Percentiles rank a stretch among this genome's conserved stretches.
phyloP scores from a whole-genome alignment of 2,797 vertebrate species.

The Periophthalmus magnuspinnatus region DNA sequence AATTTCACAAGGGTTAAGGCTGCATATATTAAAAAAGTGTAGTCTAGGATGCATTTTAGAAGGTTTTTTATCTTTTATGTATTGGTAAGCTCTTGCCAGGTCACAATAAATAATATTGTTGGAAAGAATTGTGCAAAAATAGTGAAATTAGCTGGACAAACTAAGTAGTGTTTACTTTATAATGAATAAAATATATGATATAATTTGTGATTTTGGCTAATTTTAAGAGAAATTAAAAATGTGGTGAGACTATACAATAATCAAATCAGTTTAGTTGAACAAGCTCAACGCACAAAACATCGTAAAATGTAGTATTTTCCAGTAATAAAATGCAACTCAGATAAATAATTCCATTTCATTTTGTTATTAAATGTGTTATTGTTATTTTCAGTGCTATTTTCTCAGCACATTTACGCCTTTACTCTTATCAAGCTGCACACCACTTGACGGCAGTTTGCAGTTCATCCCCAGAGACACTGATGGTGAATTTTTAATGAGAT shows the following conservation, averaged over 20 bases:
- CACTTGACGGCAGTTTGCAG: conserved; percentile 41
- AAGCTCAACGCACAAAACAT: background rate
- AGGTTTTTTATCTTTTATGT: background rate
- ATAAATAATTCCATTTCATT: no score
- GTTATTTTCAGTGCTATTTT: no score
- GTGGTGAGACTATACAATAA: background rate
- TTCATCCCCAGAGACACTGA: conserved; percentile 31
- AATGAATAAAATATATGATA: no score
- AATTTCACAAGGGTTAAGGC: conserved; percentile 33
- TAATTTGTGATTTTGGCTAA: no score
- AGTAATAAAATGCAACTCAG: no score
- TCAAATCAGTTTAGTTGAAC: no score
- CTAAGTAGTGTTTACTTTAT: no score
- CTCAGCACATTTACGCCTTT: background rate
- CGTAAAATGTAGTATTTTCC: no score
- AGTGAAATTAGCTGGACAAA: no score
- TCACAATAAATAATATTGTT: background rate
- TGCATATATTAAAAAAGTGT: background rate
- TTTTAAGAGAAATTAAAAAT: background rate
- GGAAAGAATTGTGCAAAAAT: no score
- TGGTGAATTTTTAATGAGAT: conserved; percentile 50
- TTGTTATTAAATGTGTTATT: no score
- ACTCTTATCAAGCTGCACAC: conserved; percentile 38
- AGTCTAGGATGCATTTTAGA: background rate
- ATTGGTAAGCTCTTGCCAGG: background rate